Percentiles rank a stretch among this genome's conserved stretches.
Evolutionary conservation across 2,888 invertebrate species (phyloP).

Genomic region (Troides helena): DNA sequence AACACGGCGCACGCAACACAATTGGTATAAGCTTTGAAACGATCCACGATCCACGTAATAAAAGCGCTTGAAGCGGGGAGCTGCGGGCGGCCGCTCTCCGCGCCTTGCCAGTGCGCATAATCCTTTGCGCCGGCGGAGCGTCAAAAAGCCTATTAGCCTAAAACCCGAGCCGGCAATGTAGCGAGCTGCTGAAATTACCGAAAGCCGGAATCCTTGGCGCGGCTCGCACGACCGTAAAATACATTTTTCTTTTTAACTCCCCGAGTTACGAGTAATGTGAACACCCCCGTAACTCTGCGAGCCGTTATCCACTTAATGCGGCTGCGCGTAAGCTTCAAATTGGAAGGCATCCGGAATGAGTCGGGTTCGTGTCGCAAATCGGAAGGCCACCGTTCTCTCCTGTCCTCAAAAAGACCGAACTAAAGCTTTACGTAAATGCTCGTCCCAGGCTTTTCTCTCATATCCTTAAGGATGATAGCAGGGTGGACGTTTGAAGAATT

Average conservation of each 20-base stretch:
- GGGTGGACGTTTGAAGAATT: constrained; percentile 1
- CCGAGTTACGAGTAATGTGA: not conserved
- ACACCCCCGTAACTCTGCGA: not conserved
- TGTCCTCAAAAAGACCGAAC: constrained; percentile 25
- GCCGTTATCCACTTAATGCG: not conserved
- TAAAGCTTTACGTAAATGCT: constrained; percentile 37
- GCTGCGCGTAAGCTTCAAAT: constrained; percentile 19
- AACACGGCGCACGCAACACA: too few relatives aligned
- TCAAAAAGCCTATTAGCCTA: constrained; percentile 32
- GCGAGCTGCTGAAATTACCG: constrained; percentile 30
- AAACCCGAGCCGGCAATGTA: constrained; percentile 28
- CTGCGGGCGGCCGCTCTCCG: constrained; percentile 1
- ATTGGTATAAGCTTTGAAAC: too few relatives aligned
- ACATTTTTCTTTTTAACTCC: constrained; percentile 32
- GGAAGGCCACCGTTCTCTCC: constrained; percentile 26
- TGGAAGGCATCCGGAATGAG: constrained; percentile 1
- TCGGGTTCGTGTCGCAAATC: constrained; percentile 3
- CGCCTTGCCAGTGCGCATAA: constrained; percentile 13
- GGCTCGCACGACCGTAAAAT: constrained; percentile 31
- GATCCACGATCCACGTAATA: too few relatives aligned
- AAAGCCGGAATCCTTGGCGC: constrained; percentile 28
- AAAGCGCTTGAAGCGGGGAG: not conserved
- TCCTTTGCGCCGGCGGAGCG: constrained; percentile 28
- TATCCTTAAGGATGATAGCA: constrained; percentile 24
- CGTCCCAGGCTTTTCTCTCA: constrained; percentile 31